Conservation (phyloP, 2,888 invertebrate genomes). For the Caenorhabditis sp. region DNA sequence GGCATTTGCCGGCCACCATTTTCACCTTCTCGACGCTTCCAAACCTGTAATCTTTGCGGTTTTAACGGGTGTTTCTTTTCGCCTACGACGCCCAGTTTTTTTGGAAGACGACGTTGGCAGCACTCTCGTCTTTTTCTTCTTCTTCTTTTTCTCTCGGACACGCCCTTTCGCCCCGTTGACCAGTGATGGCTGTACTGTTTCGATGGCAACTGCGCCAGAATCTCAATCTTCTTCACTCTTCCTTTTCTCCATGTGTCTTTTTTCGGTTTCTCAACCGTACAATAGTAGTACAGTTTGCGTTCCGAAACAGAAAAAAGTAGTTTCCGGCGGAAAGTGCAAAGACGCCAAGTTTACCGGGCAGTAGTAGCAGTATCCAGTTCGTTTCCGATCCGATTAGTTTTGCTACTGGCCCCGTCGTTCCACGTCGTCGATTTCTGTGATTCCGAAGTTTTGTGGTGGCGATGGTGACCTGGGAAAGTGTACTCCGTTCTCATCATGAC, state of each 20-base stretch:
- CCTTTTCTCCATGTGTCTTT: too few relatives aligned
- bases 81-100: constrained; percentile 2
- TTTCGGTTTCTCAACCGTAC: too few relatives aligned
- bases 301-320: neutral
- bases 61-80: constrained; percentile 27
- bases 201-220: too few relatives aligned
- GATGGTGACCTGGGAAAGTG: too few relatives aligned
- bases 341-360: constrained; percentile 21
- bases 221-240: too few relatives aligned
- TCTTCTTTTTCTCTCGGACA: too few relatives aligned
- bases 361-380: constrained; percentile 23
- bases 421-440: constrained; percentile 25
- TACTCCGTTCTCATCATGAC: constrained; percentile 12
- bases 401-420: constrained; percentile 27
- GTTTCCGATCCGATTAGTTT: constrained; percentile 33
- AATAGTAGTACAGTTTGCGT: neutral
- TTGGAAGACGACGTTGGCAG: neutral
- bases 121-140: too few relatives aligned
- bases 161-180: too few relatives aligned
- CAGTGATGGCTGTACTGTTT: too few relatives aligned
- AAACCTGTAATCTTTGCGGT: constrained; percentile 45
- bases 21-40: constrained; percentile 26
- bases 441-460: too few relatives aligned
- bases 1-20: constrained; percentile 12
- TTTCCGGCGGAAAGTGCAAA: constrained; percentile 4